Evolutionary conservation across 2,113 vertebrate species (phyloP), one percentile per base, ranked within the genome.

Genomic region (Pelecanoides urinatrix): DNA sequence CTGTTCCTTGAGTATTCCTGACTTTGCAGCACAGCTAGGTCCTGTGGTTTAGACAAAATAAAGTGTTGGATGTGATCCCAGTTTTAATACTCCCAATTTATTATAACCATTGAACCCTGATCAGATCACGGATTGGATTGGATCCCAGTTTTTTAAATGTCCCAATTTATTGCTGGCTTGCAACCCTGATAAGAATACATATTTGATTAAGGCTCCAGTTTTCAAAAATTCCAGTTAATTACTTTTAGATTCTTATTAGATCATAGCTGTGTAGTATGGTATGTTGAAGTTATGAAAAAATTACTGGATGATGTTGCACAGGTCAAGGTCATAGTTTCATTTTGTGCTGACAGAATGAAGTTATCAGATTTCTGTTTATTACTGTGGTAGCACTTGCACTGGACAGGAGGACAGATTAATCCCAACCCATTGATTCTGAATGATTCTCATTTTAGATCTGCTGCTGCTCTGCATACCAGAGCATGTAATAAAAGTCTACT

Each of bases 61-160:
- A 98, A 97, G 94, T 94, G 89, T 97, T 98, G 98, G 98, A 98
- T 93, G 68, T 88, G 92, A 96, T 98, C 98, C 98, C 97, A 97
- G 98, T 98, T 98, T 98, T 98, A 98, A 98, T 98, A 98, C 97
- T 97, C 96, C 92, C 97, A 97, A 98, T 98, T 98, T 98, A 98
- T 98, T 98, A 98, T 98, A 98, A 97, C 97, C 97, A 98, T 98
- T 98, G 98, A 98, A 98, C 97, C 96, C 97, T 98, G 98, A 98
- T 98, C 98, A 98, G 97, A 98, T 98, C 98, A 97, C 93, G 36
- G 95, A 95, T 98, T 98, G 98, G 98, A 98, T 97, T 98, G 97
- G 96, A 98, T 98, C 98, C 98, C 98, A 97, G 97, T 98, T 98
- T 98, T 98, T 98, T 98, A 98, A 98, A 98, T 96, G 96, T 97